Base-by-base conservation (phyloP, 1,140 invertebrate genomes). In the Gryllus bimaculatus region DNA sequence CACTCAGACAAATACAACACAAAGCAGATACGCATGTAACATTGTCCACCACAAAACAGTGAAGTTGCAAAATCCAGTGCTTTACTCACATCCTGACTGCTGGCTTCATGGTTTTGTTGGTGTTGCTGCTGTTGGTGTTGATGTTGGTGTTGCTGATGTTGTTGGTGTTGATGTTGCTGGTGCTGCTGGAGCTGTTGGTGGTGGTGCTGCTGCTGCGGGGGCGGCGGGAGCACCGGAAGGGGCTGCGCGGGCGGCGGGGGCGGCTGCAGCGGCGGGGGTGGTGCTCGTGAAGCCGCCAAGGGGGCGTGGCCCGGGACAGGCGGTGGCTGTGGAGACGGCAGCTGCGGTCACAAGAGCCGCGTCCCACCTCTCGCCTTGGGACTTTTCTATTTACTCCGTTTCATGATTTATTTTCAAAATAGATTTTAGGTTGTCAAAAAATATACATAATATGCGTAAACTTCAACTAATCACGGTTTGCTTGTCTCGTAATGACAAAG, bases 221-320 rank as follows among this genome's bases (percentile, higher is more conserved):
- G 10, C 18, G 54, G 54, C 18, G 54, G 54, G 18, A 66, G 54
- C 10, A 3, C 18, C 10, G 54, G 18, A 7, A 66, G 54, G 10
- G 54, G 10, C 54, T 66, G 54, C 54, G 7, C 47, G 82, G 82
- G 79, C 54, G 54, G 54, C 54, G 54, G 54, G 18, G 54, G 54
- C 54, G 10, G 54, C 10, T 13, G 54, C 54, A 18, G 18, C 54
- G 54, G 54, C 10, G 54, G 54, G 10, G 54, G 54, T 7, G 54
- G 80, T 81, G 21, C 80, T 80, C 8, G 77, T 79, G 20, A 81
- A 73, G 74, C 66, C 77, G 78, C 66, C 77, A 39, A 49, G 74
- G 85, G 47, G 66, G 49, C 73, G 78, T 78, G 81, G 80, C 78
- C 81, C 78, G 5, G 78, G 78, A 66, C n/a, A 21, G 47, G 6